Percentiles rank a stretch among this genome's conserved stretches.
phyloP scores from a whole-genome alignment of 2,113 vertebrate species.

The Thinocorus orbignyianus region DNA sequence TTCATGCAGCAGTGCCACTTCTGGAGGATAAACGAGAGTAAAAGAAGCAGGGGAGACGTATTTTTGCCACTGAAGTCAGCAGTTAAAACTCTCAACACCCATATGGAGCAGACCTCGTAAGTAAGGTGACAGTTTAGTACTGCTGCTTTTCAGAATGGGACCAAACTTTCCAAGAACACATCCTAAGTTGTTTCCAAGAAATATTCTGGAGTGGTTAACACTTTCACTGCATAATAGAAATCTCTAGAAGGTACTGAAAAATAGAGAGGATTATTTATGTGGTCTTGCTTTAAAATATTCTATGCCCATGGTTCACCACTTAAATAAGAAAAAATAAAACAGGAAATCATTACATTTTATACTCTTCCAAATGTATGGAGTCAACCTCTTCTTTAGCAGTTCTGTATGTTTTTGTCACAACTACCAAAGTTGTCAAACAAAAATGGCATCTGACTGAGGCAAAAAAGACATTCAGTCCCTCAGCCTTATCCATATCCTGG shows the following conservation, averaged over 20 bases:
- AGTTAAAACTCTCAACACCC: background rate
- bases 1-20: background rate
- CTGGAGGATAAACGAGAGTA: background rate
- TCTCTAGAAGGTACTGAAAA: background rate
- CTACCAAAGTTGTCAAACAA: background rate
- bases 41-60: background rate
- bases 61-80: background rate
- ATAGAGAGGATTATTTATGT: background rate
- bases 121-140: background rate
- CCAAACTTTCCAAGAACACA: background rate
- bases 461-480: too few relatives aligned
- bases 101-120: background rate
- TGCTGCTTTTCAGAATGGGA: background rate
- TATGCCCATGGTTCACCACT: background rate
- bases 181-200: background rate
- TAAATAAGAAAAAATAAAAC: background rate
- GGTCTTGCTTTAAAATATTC: background rate
- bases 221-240: background rate
- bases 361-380: background rate
- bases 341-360: background rate
- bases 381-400: background rate
- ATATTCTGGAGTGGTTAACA: background rate
- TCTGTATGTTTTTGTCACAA: background rate
- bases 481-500: too few relatives aligned
- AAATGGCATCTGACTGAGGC: too few relatives aligned